Base-by-base conservation (phyloP, 2,888 invertebrate species). In the Archips crataeganus region DNA sequence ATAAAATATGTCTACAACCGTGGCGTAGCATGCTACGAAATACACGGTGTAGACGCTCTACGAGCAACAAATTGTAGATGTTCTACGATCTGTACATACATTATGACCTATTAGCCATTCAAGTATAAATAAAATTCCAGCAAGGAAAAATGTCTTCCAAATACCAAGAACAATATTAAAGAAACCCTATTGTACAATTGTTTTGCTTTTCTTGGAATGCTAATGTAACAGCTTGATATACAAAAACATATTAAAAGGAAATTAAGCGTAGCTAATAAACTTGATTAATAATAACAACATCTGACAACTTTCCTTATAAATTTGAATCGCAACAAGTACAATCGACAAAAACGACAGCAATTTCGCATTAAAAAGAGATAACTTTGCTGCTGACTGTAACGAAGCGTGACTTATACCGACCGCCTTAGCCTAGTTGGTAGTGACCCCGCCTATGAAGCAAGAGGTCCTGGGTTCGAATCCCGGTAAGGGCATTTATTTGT, bases 1-100 rank as follows among this genome's bases (percentile, higher is more conserved):
- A 34, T 66, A 39, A 42, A 66, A 39, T 39, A 84, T 81, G 83
- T 85, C 84, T 85, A 84, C 85, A 81, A 62, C 66, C 67, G 71
- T 64, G 70, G 67, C 71, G 71, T 72, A 75, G 78, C 76, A 77
- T 75, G 77, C 80, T 81, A 79, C 80, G 76, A 75, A 75, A 78
- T 9, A 85, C 88, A 88, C 87, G 13, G 15, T 15, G 71, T 66
- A 66, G 60, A 51, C 42, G 39, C 11, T 57, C 67, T 67, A 57
- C 62, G 54, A 49, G 47, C 54, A 61, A 71, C 66, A 36, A 67
- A 11, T 49, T 15, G 47, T 47, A 70, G 61, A 34, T 36, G 62
- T 3, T 67, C 62, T 47, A 62, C 49, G 36, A 23, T n/a, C 0
- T 54, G 23, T 15, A 54, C 1, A 23, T 15, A 54, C 1, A 23